Evolutionary conservation across 2,797 vertebrate genomes (phyloP), one percentile per base, ranked within the genome.

Genomic region (Podarcis siculus): DNA sequence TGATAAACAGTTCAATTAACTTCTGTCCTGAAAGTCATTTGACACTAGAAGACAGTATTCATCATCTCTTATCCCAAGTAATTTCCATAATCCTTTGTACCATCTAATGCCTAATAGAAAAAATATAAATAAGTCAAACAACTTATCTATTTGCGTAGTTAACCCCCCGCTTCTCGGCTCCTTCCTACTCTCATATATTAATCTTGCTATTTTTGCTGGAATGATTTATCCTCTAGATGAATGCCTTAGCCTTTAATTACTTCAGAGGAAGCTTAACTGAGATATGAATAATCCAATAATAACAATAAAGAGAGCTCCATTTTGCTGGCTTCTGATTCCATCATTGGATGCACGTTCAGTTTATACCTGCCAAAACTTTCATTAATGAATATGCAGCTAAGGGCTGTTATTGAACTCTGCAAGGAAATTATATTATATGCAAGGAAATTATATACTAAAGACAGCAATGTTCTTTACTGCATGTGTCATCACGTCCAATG

Each of bases 41-140:
- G 79, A 35, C 25, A 83, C 17, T 83, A 79, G 61, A 92, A 82
- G 71, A 91, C 81, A 92, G 45, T 30, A 83, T 27, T 92, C 0
- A 0, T 91, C 67, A 0, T 92, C 73, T 93, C 79, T 73, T 88
- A 88, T 79, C 71, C 39, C 2, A 25, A 78, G 39, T 90, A 37
- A 93, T 95, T 94, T 94, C 77, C 93, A 91, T 94, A 94, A 94
- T 91, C 64, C 23, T 75, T 94, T 92, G 55, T 81, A 89, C 86
- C 30, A 89, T 35, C 67, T 88, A 91, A 90, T 86, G 72, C 71
- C 84, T 89, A 91, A 89, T 21, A 89, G 49, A 39, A 93, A 88
- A 72, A 64, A 86, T 87, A 86, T 78, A 12, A 30, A 49, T 69
- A 45, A 27, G 0, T 76, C 55, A 67, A 91, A 81, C 5, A 2